Evolutionary conservation across 2,888 invertebrate species (phyloP).

Genomic region (Cosmia pyralina): DNA sequence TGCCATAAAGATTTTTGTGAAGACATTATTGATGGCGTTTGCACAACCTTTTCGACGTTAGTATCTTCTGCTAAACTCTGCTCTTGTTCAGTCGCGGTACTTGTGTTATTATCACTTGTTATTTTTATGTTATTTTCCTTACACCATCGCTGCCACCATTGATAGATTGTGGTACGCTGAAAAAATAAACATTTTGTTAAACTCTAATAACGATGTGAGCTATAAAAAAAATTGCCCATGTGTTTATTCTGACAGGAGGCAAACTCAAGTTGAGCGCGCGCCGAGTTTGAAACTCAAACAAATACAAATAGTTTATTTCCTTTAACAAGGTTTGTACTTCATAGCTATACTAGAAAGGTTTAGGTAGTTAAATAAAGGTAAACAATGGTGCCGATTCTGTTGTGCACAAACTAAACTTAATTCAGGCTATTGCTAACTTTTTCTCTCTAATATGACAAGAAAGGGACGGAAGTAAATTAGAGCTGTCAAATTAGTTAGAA

Average conservation of each 20-base stretch:
- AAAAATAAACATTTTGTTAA: not conserved
- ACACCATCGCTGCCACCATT: conserved; percentile 27
- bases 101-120: not conserved
- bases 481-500: no score
- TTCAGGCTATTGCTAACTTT: no score
- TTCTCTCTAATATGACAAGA: no score
- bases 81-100: not conserved
- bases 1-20: conserved; percentile 25
- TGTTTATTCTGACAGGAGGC: not conserved
- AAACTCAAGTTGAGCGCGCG: not conserved
- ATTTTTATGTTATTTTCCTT: conserved; percentile 22
- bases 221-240: not conserved
- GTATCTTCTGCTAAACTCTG: not conserved
- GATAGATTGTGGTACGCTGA: conserved; percentile 19
- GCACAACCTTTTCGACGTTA: not conserved
- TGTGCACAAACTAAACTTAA: no score
- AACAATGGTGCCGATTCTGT: no score
- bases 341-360: no score
- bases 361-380: no score
- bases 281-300: no score
- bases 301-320: no score
- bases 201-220: not conserved
- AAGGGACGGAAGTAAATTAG: no score
- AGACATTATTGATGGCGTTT: not conserved
- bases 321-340: no score